Evolutionary conservation across 2,888 invertebrate genomes (phyloP).

Genomic region (Cerastis leucographa): DNA sequence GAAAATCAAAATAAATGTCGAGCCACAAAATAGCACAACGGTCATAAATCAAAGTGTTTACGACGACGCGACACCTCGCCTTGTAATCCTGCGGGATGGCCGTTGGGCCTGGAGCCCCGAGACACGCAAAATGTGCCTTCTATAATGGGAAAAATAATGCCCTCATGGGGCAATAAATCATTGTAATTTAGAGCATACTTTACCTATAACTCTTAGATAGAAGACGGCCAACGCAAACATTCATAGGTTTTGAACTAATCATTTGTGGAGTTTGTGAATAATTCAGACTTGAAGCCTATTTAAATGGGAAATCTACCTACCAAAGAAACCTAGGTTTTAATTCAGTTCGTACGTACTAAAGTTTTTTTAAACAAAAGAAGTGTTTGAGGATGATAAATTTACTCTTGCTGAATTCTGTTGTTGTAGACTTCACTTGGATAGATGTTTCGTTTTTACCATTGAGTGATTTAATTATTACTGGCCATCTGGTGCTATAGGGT

Average conservation of each 20-base stretch:
- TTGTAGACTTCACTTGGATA: neutral
- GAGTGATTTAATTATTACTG: neutral
- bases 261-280: constrained; percentile 31
- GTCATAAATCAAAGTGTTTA: constrained; percentile 82
- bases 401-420: neutral
- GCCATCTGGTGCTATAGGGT: neutral
- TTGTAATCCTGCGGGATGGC: constrained; percentile 69
- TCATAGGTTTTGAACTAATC: constrained; percentile 35
- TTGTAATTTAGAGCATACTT: constrained; percentile 77
- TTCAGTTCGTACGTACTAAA: constrained; percentile 8
- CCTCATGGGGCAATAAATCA: constrained; percentile 70
- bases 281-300: constrained; percentile 17
- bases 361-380: constrained; percentile 19
- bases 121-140: constrained; percentile 66
- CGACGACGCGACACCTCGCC: constrained; percentile 70
- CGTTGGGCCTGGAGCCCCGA: constrained; percentile 36
- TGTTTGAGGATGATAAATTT: neutral
- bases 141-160: constrained; percentile 72
- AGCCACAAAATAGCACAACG: constrained; percentile 73
- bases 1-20: constrained; percentile 77
- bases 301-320: constrained; percentile 9
- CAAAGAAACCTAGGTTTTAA: neutral
- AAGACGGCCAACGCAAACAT: constrained; percentile 36
- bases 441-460: neutral
- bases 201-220: constrained; percentile 53